Conservation (phyloP, 2,113 vertebrate species). For the Oryzias woworae region DNA sequence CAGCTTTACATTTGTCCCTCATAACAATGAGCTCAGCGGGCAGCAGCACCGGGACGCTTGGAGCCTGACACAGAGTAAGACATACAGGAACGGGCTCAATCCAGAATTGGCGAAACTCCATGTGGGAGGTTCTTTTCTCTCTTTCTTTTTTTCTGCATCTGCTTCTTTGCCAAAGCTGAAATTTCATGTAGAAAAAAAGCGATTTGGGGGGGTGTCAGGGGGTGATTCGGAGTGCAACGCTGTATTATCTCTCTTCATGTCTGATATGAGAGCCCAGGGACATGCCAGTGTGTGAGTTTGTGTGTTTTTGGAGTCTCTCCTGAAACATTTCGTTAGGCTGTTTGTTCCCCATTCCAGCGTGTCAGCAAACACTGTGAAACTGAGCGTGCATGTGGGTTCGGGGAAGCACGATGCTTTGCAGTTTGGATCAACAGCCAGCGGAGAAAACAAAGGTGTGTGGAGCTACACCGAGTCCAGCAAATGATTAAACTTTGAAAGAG, state of each 20-base stretch:
- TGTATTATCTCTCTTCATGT: constrained; percentile 67
- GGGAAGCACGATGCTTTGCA: neutral
- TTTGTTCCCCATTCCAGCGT: constrained; percentile 38
- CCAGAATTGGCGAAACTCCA: constrained; percentile 35
- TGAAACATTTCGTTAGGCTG: constrained; percentile 29
- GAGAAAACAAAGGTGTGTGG: too few species aligned
- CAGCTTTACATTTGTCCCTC: constrained; percentile 63
- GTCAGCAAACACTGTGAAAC: constrained; percentile 26
- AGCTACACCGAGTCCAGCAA: too few species aligned
- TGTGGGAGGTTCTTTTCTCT: constrained; percentile 46
- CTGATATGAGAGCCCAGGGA: constrained; percentile 55
- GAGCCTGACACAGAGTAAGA: constrained; percentile 12
- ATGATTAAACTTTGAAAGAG: too few species aligned
- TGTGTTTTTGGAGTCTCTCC: constrained; percentile 14
- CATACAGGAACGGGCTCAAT: constrained; percentile 28
- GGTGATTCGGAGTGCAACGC: constrained; percentile 69
- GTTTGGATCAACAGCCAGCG: too few species aligned
- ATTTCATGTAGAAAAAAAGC: constrained; percentile 52
- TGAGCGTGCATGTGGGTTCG: constrained; percentile 7
- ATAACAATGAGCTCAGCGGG: constrained; percentile 34
- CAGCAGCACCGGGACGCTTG: constrained; percentile 24
- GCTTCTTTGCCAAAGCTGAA: constrained; percentile 59
- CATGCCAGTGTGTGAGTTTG: constrained; percentile 11
- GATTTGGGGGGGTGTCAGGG: constrained; percentile 41
- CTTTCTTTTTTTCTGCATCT: constrained; percentile 40